These are phyloP conservation scores for Heliocidaris erythrogramma DNA, from an alignment of 35 echinoderm and acorn worm genomes.

Conservation along the genomic window DNA sequence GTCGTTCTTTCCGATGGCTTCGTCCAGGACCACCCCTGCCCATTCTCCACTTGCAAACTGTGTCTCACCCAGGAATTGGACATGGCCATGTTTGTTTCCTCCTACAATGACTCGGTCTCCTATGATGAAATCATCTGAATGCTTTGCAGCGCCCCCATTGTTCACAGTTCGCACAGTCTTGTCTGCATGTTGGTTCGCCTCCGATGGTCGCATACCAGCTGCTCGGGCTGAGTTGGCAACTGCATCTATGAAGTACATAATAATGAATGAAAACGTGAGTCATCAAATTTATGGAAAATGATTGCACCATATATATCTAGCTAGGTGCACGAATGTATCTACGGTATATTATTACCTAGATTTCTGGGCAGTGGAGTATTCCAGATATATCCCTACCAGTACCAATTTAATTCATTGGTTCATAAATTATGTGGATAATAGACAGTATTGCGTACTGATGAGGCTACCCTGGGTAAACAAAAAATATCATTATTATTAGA, in stretches of 20 bases:
- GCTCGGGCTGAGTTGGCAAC: constrained; percentile 90
- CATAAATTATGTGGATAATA: too few species aligned
- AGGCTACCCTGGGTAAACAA: too few species aligned
- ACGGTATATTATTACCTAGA: not conserved
- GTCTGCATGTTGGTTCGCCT: constrained; percentile 77
- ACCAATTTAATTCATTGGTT: too few species aligned
- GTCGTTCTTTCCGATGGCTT: constrained; percentile 93
- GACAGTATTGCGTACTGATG: too few species aligned
- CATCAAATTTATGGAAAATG: not conserved
- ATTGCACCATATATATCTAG: not conserved
- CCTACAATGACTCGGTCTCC: constrained; percentile 93
- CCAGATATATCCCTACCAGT: not conserved
- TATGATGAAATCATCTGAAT: constrained; percentile 72
- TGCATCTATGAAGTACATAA: constrained; percentile 72
- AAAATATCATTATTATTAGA: too few species aligned
- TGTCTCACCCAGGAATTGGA: constrained; percentile 92
- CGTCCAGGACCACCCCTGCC: constrained; percentile 93
- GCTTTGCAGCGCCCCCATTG: constrained; percentile 47
- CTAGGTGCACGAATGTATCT: not conserved
- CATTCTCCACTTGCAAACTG: constrained; percentile 89
- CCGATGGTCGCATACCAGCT: constrained; percentile 83
- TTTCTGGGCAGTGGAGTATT: not conserved
- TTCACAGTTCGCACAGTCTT: constrained; percentile 67
- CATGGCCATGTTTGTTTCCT: constrained; percentile 88
- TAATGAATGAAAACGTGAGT: not conserved